Base-by-base conservation (phyloP, 2,888 invertebrate genomes). In the Abrostola triplasia region DNA sequence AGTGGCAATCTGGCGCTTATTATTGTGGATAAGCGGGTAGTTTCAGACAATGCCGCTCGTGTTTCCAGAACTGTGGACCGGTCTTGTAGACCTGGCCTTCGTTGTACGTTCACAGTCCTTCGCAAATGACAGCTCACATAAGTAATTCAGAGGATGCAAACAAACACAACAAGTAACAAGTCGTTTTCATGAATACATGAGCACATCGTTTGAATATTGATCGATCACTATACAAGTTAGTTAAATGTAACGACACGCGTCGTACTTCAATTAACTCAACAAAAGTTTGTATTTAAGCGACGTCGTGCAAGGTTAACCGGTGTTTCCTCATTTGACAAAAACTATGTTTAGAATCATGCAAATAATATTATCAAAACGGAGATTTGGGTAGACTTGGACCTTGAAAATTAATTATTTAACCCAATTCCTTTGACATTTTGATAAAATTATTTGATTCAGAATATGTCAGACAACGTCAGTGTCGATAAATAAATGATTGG, bases 131-230 rank as follows among this genome's bases (percentile, higher is more conserved):
- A 83, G 84, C 81, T 82, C 79, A 81, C 84, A 88, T 89, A 88
- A 86, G 85, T 88, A 85, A 90, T 88, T 90, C 88, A 87, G 83
- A 86, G 79, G 81, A 84, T 81, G 81, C 76, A 80, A 85, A 84
- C 84, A 84, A 89, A 90, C 84, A 85, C 87, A 87, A 86, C 86
- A 82, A 85, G 79, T 83, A 78, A 60, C 70, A 81, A 84, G 80
- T 85, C 82, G 86, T 84, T 85, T 88, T 88, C 86, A 87, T 85
- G 84, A 84, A 87, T 84, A 83, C 84, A 84, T 85, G 80, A 87
- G 81, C 79, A 81, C 82, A 80, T 82, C 64, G 68, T 73, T 62
- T 64, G 70, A 75, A 77, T 59, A 72, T 73, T 72, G 52, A 64
- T 56, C 64, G 72, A 74, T 73, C 71, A 71, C 59, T 75, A 70